A percentile compares a stretch with the other conserved stretches of the same genome.
phyloP scores from a whole-genome alignment of 2,888 invertebrate species.

The Ectropis crepuscularia region DNA sequence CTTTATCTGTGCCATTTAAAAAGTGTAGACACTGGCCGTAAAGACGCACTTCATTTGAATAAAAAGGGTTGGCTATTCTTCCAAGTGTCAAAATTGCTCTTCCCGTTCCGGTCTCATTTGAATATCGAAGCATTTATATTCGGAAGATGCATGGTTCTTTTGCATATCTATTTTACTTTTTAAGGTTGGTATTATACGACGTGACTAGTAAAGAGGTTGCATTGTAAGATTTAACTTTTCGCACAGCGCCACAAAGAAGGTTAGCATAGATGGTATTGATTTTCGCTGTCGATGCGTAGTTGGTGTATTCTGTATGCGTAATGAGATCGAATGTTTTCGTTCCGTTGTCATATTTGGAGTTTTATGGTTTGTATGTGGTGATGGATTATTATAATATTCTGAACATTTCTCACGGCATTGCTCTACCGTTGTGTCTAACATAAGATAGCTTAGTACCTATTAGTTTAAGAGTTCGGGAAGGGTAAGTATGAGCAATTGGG shows the following conservation, averaged over 20 bases:
- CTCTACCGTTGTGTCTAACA: background rate
- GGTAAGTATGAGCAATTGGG: too few species aligned
- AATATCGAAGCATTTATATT: constrained; percentile 70
- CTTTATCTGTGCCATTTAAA: constrained; percentile 68
- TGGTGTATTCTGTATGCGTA: constrained; percentile 61
- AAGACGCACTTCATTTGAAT: constrained; percentile 75
- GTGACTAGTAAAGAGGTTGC: constrained; percentile 28
- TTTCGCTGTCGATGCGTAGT: constrained; percentile 58
- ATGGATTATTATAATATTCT: constrained; percentile 48
- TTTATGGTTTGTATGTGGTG: constrained; percentile 65
- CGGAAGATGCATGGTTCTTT: constrained; percentile 65
- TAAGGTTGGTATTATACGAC: constrained; percentile 22
- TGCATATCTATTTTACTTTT: constrained; percentile 72
- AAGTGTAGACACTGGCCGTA: constrained; percentile 63
- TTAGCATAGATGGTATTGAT: constrained; percentile 59
- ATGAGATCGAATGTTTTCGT: constrained; percentile 83
- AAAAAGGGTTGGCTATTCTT: constrained; percentile 78
- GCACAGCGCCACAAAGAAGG: constrained; percentile 62
- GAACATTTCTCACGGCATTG: constrained; percentile 44
- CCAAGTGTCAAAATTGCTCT: constrained; percentile 83
- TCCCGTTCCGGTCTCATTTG: constrained; percentile 77
- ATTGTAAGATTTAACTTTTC: constrained; percentile 62
- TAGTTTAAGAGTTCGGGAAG: too few species aligned
- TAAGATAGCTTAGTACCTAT: too few species aligned
- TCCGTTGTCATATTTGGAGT: constrained; percentile 74